Conservation (phyloP, 2,888 invertebrate genomes). For the Luffia ferchaultella region DNA sequence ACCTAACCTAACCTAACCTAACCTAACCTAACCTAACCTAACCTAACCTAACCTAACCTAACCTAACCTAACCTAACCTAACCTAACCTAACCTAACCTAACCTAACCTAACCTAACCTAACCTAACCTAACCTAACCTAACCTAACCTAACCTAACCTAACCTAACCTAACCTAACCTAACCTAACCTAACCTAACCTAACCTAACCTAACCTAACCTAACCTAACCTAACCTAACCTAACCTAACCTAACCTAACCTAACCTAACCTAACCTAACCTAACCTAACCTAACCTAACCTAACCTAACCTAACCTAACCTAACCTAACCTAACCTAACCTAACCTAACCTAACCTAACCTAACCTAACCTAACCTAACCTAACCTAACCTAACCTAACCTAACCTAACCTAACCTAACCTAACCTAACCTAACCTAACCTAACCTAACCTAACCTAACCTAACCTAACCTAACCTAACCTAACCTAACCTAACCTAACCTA, state of each 20-base stretch:
- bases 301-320: slow-evolving; percentile 14
- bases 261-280: slow-evolving; percentile 8
- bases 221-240: slow-evolving; percentile 7
- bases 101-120: slow-evolving; percentile 13
- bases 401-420: slow-evolving; percentile 16
- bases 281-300: slow-evolving; percentile 13
- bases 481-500: slow-evolving; percentile 16
- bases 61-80: slow-evolving; percentile 9
- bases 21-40: slow-evolving; percentile 5
- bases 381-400: slow-evolving; percentile 14
- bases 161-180: slow-evolving; percentile 15
- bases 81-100: background rate
- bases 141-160: slow-evolving; percentile 14
- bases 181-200: slow-evolving; percentile 15
- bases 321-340: slow-evolving; percentile 14
- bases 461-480: slow-evolving; percentile 17
- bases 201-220: slow-evolving; percentile 5
- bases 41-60: background rate
- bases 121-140: slow-evolving; percentile 13
- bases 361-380: slow-evolving; percentile 14
- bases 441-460: slow-evolving; percentile 19
- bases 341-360: slow-evolving; percentile 16
- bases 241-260: slow-evolving; percentile 2
- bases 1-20: slow-evolving; percentile 1
- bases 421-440: slow-evolving; percentile 17